Evolutionary conservation across 2,888 invertebrate genomes (phyloP).

Genomic region (Eupithecia tripunctaria): DNA sequence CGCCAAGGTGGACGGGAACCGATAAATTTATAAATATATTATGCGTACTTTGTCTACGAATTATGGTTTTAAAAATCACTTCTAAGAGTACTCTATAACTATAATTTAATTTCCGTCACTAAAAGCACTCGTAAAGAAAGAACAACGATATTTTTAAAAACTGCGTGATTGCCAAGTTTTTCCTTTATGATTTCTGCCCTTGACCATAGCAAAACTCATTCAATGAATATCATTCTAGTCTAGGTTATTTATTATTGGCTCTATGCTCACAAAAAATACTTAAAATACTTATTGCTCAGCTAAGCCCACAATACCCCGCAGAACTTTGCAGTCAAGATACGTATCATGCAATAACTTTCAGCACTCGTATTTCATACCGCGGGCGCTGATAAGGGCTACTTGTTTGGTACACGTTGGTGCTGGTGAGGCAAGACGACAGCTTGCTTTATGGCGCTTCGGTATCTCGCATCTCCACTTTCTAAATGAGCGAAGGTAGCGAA

Average conservation of each 20-base stretch:
- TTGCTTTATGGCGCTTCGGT: conserved; percentile 69
- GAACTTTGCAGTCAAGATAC: conserved; percentile 20
- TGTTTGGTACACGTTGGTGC: conserved; percentile 37
- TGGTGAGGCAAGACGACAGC: conserved; percentile 59
- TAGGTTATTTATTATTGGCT: not conserved
- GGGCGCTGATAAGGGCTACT: conserved; percentile 38
- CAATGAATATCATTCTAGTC: not conserved
- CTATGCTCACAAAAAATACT: not conserved
- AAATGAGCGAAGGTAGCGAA: conserved; percentile 36
- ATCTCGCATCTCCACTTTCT: conserved; percentile 68
- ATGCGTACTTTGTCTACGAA: not conserved
- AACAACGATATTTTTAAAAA: not conserved
- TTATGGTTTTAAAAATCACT: not conserved
- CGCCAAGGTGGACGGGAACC: not conserved
- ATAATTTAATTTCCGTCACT: not conserved
- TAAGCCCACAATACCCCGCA: not conserved
- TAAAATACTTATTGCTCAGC: not conserved
- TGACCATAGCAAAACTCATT: not conserved
- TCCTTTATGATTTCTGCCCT: not conserved
- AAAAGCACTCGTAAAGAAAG: not conserved
- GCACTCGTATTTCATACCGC: conserved; percentile 39
- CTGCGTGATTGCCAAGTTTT: not conserved
- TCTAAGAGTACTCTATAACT: not conserved
- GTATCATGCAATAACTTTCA: conserved; percentile 32
- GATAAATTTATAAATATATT: not conserved